Base-by-base conservation (phyloP, 2,113 vertebrate genomes). In the Grallaria varia region DNA sequence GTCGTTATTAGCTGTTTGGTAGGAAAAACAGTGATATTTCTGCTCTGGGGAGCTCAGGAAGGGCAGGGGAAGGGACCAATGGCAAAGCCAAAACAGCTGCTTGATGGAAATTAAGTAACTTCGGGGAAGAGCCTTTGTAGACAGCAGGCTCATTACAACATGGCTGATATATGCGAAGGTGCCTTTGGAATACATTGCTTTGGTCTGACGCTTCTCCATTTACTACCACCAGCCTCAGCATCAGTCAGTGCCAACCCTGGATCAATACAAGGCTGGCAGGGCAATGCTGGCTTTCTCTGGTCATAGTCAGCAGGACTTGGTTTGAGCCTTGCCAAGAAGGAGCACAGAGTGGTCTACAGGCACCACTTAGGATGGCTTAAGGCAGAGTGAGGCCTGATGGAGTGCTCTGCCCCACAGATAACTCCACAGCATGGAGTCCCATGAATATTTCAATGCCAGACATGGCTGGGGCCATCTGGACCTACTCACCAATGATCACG, bases 401-500 rank as follows among this genome's bases (percentile, higher is more conserved):
- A 60, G 40, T 37, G 45, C 24, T 66, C 24, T 60, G 14, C 42
- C 52, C 7, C 5, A 37, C 47, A 20, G 35, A 55, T 3, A 59
- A 47, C 39, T 75, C 42, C 19, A 39, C 3, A 5, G 25, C 19
- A 10, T 1, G 8, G 8, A 76, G 7, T 14, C 35, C 56, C 74
- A 62, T 0, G 1, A 50, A 1, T 14, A n/a, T 22, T 64, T 88
- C n/a, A 22, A 8, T 6, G 14, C 7, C 63, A 83, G 52, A 14
- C 19, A 11, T 0, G 6, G 35, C 42, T 76, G 56, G 35, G 60
- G 33, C 28, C 69, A 67, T 23, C 49, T 50, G 50, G 39, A 84
- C 73, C 90, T 97, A 99, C 99, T 98, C 97, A 99, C 99, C 98
- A 21, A 99, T 99, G 94, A 99, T 99, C 87, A 99, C 98, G 11